phyloP scores from a whole-genome alignment of 2,113 vertebrate genomes.

The Chunga burmeisteri region DNA sequence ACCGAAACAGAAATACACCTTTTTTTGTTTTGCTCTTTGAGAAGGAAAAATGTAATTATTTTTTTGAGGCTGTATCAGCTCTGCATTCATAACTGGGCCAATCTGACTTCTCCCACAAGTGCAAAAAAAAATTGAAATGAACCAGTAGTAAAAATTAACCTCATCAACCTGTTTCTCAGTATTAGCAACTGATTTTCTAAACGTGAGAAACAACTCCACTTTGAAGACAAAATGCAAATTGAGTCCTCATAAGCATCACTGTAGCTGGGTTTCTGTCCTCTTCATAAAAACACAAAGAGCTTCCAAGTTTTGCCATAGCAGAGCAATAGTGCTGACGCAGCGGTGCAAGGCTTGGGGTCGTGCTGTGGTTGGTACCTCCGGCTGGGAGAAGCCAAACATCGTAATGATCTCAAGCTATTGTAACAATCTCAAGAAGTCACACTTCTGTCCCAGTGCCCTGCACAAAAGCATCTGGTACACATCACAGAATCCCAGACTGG shows the following conservation, averaged over 20 bases:
- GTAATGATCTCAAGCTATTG: not conserved
- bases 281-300: not conserved
- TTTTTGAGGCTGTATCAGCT: not conserved
- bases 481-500: no score
- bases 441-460: not conserved
- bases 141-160: not conserved
- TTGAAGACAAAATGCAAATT: not conserved
- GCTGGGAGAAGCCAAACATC: not conserved
- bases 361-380: not conserved
- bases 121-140: not conserved
- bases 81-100: not conserved
- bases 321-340: not conserved
- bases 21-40: not conserved
- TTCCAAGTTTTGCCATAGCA: not conserved
- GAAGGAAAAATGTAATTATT: not conserved
- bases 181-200: not conserved
- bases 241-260: not conserved
- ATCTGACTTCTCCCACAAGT: not conserved
- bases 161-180: not conserved
- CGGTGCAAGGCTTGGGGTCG: rapidly evolving
- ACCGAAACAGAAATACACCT: not conserved
- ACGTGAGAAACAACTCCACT: not conserved
- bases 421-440: not conserved
- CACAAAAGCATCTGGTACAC: not conserved
- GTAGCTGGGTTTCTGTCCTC: not conserved